Evolutionary conservation across 2,113 vertebrate species (phyloP).

Genomic region (Sceloporus tristichus): DNA sequence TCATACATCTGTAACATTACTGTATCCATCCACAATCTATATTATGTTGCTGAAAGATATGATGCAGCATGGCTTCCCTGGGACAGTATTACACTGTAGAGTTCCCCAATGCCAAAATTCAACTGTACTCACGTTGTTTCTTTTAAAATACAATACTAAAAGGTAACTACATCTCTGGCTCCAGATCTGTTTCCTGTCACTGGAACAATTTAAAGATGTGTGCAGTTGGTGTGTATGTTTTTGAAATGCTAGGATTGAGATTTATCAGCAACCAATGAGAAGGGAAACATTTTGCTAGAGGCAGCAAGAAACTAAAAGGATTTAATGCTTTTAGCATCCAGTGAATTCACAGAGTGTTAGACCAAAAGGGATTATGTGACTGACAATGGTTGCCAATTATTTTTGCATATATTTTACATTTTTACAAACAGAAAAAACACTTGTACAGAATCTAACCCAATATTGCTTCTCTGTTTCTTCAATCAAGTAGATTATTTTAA

Average conservation of each 20-base stretch:
- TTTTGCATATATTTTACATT: constrained; percentile 53
- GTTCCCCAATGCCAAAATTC: neutral
- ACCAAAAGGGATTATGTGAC: constrained; percentile 28
- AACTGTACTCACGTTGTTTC: neutral
- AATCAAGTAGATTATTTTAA: constrained; percentile 22
- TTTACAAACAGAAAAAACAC: constrained; percentile 6
- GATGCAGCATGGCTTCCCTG: neutral
- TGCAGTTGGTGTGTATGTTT: constrained; percentile 30
- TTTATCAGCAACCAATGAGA: constrained; percentile 42
- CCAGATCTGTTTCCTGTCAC: constrained; percentile 4
- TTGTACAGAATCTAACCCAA: constrained; percentile 51
- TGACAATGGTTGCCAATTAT: constrained; percentile 42
- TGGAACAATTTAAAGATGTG: constrained; percentile 41
- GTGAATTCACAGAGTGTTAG: constrained; percentile 17
- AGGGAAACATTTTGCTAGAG: constrained; percentile 29
- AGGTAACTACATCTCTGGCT: constrained; percentile 14
- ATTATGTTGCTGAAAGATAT: neutral
- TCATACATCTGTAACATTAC: neutral
- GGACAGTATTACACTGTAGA: neutral
- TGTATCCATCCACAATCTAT: neutral
- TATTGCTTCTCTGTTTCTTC: constrained; percentile 51
- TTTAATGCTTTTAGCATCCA: constrained; percentile 13
- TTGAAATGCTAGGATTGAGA: constrained; percentile 36
- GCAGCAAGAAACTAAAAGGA: constrained; percentile 43
- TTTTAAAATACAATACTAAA: constrained; percentile 15